Evolutionary conservation across 2,888 invertebrate genomes (phyloP), one percentile per base, ranked within the genome.

Genomic region (Nematopogon swammerdamellus): DNA sequence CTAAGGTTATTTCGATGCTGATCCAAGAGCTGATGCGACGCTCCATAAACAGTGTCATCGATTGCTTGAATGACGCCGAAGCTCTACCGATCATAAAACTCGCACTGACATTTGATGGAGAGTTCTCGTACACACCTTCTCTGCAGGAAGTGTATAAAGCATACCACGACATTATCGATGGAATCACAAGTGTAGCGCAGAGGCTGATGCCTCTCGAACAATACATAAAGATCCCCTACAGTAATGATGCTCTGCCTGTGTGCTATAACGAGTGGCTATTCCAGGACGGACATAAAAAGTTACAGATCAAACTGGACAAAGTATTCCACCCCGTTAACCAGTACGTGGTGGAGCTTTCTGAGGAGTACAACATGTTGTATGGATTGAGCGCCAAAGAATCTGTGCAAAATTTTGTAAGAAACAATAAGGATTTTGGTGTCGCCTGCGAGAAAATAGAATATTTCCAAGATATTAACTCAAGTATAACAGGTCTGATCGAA

Each of bases 11-110:
- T 59, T 71, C 76, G 2, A 73, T 80, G 58, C 84, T 87, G 65
- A 81, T 91, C 56, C 84, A 86, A 57, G 83, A 85, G 58, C 61
- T 87, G 29, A 86, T 90, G 75, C 82, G 85, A 47, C 73, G 82
- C 49, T 88, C 89, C 6, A 83, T 91, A 45, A 72, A 84, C 44
- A 80, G 84, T 54, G 68, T 91, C 6, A 79, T 86, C 51, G 71
- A 82, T 1, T 67, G 80, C 6, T 75, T 87, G 10, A 70, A 74
- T 49, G 67, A 80, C 55, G 70, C 80, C 1, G 69, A 80, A 4
- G 65, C 68, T 43, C 82, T 86, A 47, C 88, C 89, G 0, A 82
- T 84, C 58, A 65, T 91, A 46, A 81, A 82, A 52, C 61, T 91
- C 44, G 71, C 75, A 45, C 66, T 86, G 18, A 67, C 75, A 58